These are phyloP conservation scores for Mirounga angustirostris DNA, from an alignment of 2,113 vertebrate genomes.

Conservation along the genomic window DNA sequence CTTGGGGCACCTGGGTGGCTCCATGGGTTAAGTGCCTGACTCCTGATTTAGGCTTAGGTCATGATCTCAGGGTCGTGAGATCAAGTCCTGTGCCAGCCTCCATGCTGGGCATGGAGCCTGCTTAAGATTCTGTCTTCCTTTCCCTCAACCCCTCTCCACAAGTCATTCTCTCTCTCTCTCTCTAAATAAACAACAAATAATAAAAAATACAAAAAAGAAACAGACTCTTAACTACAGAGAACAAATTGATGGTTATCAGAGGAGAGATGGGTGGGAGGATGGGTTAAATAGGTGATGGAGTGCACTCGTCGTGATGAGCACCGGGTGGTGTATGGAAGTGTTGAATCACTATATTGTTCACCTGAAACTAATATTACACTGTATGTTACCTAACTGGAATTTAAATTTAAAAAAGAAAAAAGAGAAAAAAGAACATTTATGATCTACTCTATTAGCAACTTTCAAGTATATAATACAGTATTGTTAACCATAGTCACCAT, in stretches of 20 bases:
- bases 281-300: neutral
- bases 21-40: neutral
- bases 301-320: neutral
- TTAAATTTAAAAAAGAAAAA: neutral
- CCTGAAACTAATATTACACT: neutral
- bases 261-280: neutral
- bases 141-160: neutral
- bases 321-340: neutral
- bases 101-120: neutral
- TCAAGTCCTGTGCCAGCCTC: neutral
- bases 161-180: neutral
- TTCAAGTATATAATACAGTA: neutral
- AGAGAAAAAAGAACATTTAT: neutral
- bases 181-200: neutral
- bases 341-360: neutral
- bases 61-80: neutral
- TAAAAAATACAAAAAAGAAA: neutral
- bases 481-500: neutral
- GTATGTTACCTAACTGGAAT: neutral
- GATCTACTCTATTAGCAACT: neutral
- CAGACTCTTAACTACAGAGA: neutral
- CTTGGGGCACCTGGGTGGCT: neutral
- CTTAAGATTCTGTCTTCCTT: neutral
- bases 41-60: neutral
- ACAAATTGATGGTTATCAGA: neutral